Evolutionary conservation across 2,888 invertebrate genomes (phyloP).

Genomic region (Endotricha flammealis): DNA sequence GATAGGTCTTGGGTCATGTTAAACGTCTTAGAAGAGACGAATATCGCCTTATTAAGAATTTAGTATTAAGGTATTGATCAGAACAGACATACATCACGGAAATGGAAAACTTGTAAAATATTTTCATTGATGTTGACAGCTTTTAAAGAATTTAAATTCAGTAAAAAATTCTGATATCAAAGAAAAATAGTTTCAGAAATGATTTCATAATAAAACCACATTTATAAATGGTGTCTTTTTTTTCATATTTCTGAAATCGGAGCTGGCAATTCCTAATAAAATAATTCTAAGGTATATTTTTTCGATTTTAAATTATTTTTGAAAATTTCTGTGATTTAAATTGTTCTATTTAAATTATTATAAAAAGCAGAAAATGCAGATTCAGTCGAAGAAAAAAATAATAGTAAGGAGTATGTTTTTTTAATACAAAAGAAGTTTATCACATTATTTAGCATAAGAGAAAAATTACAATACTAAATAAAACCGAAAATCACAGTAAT

Average conservation of each 20-base stretch:
- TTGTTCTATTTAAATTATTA: conserved; percentile 23
- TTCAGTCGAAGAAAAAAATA: conserved; percentile 47
- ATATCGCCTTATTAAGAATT: no score
- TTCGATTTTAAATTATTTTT: background rate
- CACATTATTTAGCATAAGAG: conserved; percentile 71
- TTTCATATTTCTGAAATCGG: conserved; percentile 11
- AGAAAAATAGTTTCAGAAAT: background rate
- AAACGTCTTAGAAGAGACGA: no score
- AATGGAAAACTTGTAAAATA: no score
- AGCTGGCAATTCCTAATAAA: conserved; percentile 10
- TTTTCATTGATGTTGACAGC: no score
- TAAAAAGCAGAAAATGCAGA: conserved; percentile 50
- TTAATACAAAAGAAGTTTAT: conserved; percentile 58
- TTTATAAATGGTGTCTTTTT: background rate
- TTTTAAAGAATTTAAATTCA: no score
- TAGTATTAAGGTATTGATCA: no score
- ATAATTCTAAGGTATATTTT: no score
- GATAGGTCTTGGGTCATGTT: no score
- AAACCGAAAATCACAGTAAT: conserved; percentile 76
- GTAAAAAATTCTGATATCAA: conserved; percentile 3
- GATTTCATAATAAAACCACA: background rate
- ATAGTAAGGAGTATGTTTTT: conserved; percentile 25
- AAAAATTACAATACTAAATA: conserved; percentile 65
- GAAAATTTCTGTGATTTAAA: conserved; percentile 10
- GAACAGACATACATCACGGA: no score